A percentile compares a stretch with the other conserved stretches of the same genome.
These are phyloP conservation scores for Epinephelus cyanopodus DNA, from an alignment of 2,113 vertebrate genomes.

Conservation along the genomic window DNA sequence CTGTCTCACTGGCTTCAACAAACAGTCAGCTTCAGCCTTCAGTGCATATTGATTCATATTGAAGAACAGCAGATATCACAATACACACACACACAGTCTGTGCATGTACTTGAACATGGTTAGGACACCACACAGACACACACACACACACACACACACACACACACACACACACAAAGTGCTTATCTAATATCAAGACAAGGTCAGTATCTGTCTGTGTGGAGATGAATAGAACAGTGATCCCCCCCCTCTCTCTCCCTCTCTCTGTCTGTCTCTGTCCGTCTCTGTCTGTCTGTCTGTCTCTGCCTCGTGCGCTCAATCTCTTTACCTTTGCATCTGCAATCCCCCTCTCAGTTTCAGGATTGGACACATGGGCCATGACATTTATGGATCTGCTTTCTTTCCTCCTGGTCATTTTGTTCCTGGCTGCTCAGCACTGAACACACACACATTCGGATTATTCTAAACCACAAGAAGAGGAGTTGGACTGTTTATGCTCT, in stretches of 20 bases:
- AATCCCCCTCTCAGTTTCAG: background rate
- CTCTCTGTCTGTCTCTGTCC: background rate
- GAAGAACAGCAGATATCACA: background rate
- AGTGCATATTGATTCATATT: slow-evolving; percentile 13
- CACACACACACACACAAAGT: slow-evolving; percentile 19
- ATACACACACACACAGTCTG: background rate
- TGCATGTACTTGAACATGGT: background rate
- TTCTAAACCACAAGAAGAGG: slow-evolving; percentile 18
- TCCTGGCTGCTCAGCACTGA: slow-evolving; percentile 16
- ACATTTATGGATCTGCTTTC: slow-evolving; percentile 33
- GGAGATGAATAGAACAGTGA: slow-evolving; percentile 14
- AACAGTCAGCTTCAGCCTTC: background rate
- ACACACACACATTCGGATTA: background rate
- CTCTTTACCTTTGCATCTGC: background rate
- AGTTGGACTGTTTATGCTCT: background rate
- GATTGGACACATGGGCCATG: background rate
- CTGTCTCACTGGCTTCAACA: no score
- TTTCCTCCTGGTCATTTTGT: slow-evolving; percentile 24
- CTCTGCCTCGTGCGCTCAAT: background rate
- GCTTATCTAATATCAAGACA: slow-evolving; percentile 57
- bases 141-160: slow-evolving; percentile 18
- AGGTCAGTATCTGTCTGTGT: slow-evolving; percentile 41
- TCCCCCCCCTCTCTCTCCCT: background rate
- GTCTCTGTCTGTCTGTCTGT: background rate
- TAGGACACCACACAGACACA: background rate